Evolutionary conservation across 2,113 vertebrate genomes (phyloP), one percentile per base, ranked within the genome.

Genomic region (Stegastes partitus): DNA sequence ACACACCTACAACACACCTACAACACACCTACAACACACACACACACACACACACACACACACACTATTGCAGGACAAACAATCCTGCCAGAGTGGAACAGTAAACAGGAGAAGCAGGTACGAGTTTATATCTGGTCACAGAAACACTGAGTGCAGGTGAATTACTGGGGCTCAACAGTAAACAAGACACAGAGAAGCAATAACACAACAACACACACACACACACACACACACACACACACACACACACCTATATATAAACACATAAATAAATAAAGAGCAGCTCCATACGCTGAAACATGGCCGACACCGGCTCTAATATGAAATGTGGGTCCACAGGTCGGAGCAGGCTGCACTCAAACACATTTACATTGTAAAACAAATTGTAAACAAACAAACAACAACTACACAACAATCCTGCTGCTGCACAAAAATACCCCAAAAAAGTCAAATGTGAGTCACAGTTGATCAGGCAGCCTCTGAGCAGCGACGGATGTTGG

Each of bases 301-400:
- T 51, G 31, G 47, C 26, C 3, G 54, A 57, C 65, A 45, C n/a
- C 37, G 49, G 45, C 57, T 23, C 14, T 26, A 37, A 55, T n/a
- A 63, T 59, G 56, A 63, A 55, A 62, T 22, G 31, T 11, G 42
- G 39, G 39, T 63, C 61, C 63, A 16, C 8, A 12, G 44, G 31
- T 23, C 3, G 2, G 23, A 47, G 42, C 22, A 4, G 37, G 23
- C 19, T 53, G 25, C 44, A 73, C 26, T 34, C 68, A 22, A 23
- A 74, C 68, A 62, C n/a, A 7, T 31, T 8, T 42, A 49, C 31
- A 74, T 57, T 68, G 37, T n/a, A n/a, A n/a, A n/a, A n/a, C n/a
- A n/a, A n/a, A n/a, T n/a, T n/a, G n/a, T 54, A 58, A 51, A 68
- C 19, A 42, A 47, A 55, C 42, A 55, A 11, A 25, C 51, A 8